Evolutionary conservation across 2,888 invertebrate genomes (phyloP), one percentile per base, ranked within the genome.

Genomic region (Rugalucina vietnamica): DNA sequence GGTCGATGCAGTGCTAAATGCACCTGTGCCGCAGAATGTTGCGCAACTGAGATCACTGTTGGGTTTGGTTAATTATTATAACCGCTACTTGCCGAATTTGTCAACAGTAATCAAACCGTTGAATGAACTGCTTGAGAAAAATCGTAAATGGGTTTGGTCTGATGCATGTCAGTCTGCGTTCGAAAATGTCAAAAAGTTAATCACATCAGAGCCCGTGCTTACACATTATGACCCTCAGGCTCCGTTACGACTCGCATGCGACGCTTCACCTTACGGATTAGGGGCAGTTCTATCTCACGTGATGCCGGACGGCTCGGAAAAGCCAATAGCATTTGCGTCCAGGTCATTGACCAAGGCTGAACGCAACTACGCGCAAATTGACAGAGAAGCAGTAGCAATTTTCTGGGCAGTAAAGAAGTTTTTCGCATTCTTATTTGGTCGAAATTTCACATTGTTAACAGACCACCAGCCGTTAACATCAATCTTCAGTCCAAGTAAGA

Each of bases 261-360:
- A 76, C 36, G 43, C 24, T 65, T 37, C 60, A 32, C 21, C 60
- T 24, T 49, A 76, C 37, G 60, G 76, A 65, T 24, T 76, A 21
- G 65, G 60, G 34, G 93, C 94, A 1, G 94, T 94, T 0, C 12
- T 89, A 21, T 84, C 86, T 27, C 85, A 88, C 36, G 54, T 78
- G 4, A 71, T 75, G 34, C 57, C 65, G 4, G 81, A 88, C 60
- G 0, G 21, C 10, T 84, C 37, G 65, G 76, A 24, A 60, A 60
- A 27, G 37, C 37, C 24, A 65, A 60, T 27, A 34, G 65, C 24
- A 32, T 76, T 2, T 27, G 60, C 60, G 43, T 60, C 49, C 60
- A 43, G n/a, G 39, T 76, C 1, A 32, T 76, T 29, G 65, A 32
- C 21, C 29, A 43, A 10, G n/a, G 60, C 39, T 39, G 39, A 65